Percentiles rank a stretch among this genome's conserved stretches.
phyloP scores from a whole-genome alignment of 1,140 invertebrate species.

The Matsumurasca onukii region DNA sequence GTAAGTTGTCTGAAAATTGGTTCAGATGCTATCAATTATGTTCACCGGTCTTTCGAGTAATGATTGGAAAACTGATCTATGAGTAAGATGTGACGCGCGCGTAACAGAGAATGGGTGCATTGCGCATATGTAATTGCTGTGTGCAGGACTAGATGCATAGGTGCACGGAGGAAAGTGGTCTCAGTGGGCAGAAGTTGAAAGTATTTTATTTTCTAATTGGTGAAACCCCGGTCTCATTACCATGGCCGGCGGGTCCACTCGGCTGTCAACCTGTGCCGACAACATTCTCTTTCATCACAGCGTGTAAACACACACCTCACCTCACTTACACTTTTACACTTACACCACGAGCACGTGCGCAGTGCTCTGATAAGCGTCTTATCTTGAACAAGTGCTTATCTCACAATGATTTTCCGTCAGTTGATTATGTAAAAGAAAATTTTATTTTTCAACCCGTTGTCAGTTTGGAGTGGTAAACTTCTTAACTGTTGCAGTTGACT shows the following conservation, averaged over 20 bases:
- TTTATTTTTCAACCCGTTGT: too few relatives aligned
- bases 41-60: too few relatives aligned
- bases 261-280: neutral
- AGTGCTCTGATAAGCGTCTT: too few relatives aligned
- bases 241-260: slow-evolving; percentile 8
- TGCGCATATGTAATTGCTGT: neutral
- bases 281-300: neutral
- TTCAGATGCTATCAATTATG: too few relatives aligned
- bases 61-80: too few relatives aligned
- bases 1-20: too few relatives aligned
- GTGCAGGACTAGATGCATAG: neutral
- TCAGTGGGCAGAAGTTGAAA: neutral
- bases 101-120: neutral
- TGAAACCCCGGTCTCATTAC: slow-evolving; percentile 22
- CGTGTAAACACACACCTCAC: neutral
- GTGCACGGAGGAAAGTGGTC: slow-evolving; percentile 9
- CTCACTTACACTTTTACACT: neutral
- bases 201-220: slow-evolving; percentile 27
- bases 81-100: neutral
- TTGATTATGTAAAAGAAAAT: too few relatives aligned
- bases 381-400: too few relatives aligned
- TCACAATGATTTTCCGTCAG: too few relatives aligned
- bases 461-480: too few relatives aligned
- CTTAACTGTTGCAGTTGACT: too few relatives aligned
- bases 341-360: too few relatives aligned